These are phyloP conservation scores for Leptopilina clavipes DNA, from an alignment of 1,140 invertebrate species.

Conservation along the genomic window DNA sequence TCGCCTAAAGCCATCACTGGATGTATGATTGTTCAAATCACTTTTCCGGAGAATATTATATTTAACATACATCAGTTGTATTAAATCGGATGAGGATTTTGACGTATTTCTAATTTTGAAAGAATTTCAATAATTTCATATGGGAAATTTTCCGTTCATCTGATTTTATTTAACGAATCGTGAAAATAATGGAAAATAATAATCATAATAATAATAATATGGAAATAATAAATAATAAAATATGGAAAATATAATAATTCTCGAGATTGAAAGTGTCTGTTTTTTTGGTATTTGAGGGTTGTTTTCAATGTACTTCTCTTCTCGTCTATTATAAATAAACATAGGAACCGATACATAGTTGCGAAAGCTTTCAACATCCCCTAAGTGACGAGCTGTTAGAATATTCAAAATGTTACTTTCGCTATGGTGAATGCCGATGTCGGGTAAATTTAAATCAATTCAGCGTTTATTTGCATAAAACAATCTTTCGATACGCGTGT, in stretches of 20 bases:
- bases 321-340: conserved; percentile 20
- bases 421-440: conserved; percentile 13
- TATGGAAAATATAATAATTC: not conserved
- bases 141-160: no score
- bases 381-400: conserved; percentile 27
- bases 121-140: not conserved
- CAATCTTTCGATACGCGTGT: not conserved
- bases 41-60: no score
- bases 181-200: not conserved
- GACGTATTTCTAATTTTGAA: no score
- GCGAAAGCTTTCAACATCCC: conserved; percentile 33
- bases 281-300: not conserved
- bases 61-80: no score
- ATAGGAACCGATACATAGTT: conserved; percentile 10
- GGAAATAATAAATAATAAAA: no score
- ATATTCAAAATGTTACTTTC: conserved; percentile 26
- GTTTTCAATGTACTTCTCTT: not conserved
- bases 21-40: no score
- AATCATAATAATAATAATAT: no score
- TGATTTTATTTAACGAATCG: no score
- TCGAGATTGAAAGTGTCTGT: not conserved
- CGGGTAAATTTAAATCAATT: conserved; percentile 24
- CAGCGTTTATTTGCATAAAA: conserved; percentile 23
- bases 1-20: not conserved
- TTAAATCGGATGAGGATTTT: no score